phyloP scores from a whole-genome alignment of 2,797 vertebrate species.

The Remorina albescens region DNA sequence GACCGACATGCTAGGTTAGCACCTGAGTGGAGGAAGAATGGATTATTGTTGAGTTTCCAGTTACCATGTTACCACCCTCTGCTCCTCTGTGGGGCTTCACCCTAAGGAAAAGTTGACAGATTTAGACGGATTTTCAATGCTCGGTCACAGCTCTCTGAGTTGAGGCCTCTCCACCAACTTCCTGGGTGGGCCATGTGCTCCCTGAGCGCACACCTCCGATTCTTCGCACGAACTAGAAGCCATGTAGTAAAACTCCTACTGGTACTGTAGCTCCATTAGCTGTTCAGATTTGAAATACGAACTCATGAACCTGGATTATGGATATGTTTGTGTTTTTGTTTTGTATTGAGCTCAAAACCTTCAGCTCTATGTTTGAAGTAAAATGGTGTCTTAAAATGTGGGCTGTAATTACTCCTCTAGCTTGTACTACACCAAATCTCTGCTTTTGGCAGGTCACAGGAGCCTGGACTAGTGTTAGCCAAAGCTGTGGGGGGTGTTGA shows the following conservation, averaged over 20 bases:
- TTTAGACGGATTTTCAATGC: conserved; percentile 57
- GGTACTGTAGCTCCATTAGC: conserved; percentile 21
- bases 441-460: conserved; percentile 41
- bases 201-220: conserved; percentile 22
- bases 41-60: conserved; percentile 69
- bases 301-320: conserved; percentile 47
- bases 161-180: conserved; percentile 23
- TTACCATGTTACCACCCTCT: conserved; percentile 64
- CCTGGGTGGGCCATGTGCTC: conserved; percentile 67
- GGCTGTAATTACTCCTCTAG: conserved; percentile 13
- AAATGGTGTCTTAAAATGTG: conserved; percentile 24
- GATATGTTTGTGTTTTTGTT: conserved; percentile 23
- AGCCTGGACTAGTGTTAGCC: conserved; percentile 12
- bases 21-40: conserved; percentile 69
- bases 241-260: conserved; percentile 22
- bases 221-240: conserved; percentile 17
- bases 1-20: conserved; percentile 55
- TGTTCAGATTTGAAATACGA: conserved; percentile 34
- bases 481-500: background rate
- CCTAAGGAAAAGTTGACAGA: conserved; percentile 53
- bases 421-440: conserved; percentile 30
- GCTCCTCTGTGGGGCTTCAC: conserved; percentile 48
- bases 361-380: conserved; percentile 37
- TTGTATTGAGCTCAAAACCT: conserved; percentile 2
- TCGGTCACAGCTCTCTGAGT: conserved; percentile 41